Base-by-base conservation (phyloP, 2,113 vertebrate genomes). In the Synodontis membranacea region DNA sequence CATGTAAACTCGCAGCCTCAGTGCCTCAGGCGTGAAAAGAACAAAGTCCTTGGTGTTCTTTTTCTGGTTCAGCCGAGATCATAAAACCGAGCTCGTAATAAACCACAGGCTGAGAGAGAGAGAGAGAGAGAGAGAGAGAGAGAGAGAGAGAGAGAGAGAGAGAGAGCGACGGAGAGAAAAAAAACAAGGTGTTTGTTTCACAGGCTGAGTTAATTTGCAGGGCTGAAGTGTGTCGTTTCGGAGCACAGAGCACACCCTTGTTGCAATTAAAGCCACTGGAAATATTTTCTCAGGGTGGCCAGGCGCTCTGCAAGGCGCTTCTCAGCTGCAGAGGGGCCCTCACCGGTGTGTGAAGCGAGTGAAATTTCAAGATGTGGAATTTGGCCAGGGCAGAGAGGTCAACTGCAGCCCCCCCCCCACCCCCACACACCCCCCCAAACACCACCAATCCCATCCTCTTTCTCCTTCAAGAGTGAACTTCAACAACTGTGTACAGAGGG, bases 201-300 rank as follows among this genome's bases (percentile, higher is more conserved):
- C 84, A 79, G 74, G 80, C 56, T 78, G 84, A 83, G 90, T 82
- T 88, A 87, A 80, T 84, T 86, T 88, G 84, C 37, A 50, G 82
- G 89, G 85, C 82, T 80, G 84, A 87, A 84, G 46, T 72, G 79
- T 84, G 84, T 78, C 75, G 52, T 80, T 88, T 83, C 56, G 82
- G 39, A 89, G 85, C 85, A 89, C 90, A 89, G 62, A 86, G 88
- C 81, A 58, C 79, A 72, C 85, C 89, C 89, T 88, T 91, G 90
- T 90, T 88, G 86, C 86, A 88, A 91, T 89, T 87, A 90, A 87
- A 89, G 84, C 85, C 74, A 58, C 76, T 90, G 87, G 87, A 89
- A 90, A 88, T 89, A 85, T 86, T 89, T 88, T 90, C 88, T 89
- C 88, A 91, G 88, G 90, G 90, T 87, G 89, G 87, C 87, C 86